phyloP scores from a whole-genome alignment of 2,888 invertebrate species.

The Ligdia adustata region DNA sequence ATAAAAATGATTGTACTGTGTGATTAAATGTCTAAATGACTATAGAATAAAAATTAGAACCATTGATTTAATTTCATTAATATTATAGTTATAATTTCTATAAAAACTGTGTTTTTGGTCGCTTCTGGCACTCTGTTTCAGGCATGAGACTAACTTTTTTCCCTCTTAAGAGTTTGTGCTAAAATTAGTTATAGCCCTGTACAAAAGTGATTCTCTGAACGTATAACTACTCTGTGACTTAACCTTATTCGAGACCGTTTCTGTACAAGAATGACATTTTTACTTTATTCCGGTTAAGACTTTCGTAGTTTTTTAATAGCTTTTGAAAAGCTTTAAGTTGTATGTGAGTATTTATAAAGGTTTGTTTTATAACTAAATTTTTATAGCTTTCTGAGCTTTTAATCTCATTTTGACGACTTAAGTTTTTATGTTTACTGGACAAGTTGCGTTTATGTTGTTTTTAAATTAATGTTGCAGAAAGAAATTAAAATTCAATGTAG shows the following conservation, averaged over 20 bases:
- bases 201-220: background rate
- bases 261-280: conserved; percentile 34
- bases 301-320: conserved; percentile 12
- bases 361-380: conserved; percentile 3
- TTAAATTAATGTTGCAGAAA: background rate
- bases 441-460: background rate
- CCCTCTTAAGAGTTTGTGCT: too few relatives aligned
- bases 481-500: too few relatives aligned
- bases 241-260: conserved; percentile 24
- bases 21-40: too few relatives aligned
- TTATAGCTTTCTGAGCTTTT: background rate
- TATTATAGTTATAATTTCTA: too few relatives aligned
- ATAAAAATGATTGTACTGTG: too few relatives aligned
- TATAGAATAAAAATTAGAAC: too few relatives aligned
- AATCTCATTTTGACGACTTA: background rate
- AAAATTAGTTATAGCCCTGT: too few relatives aligned
- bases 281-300: conserved; percentile 10
- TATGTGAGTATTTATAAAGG: conserved; percentile 13
- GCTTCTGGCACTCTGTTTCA: too few relatives aligned
- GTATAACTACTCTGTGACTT: background rate
- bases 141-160: too few relatives aligned
- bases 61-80: too few relatives aligned
- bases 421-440: background rate
- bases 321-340: conserved; percentile 1
- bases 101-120: too few relatives aligned